Percentiles rank a stretch among this genome's conserved stretches.
These are phyloP conservation scores for Armadillidium nasatum DNA, from an alignment of 1,140 invertebrate genomes.

Conservation along the genomic window DNA sequence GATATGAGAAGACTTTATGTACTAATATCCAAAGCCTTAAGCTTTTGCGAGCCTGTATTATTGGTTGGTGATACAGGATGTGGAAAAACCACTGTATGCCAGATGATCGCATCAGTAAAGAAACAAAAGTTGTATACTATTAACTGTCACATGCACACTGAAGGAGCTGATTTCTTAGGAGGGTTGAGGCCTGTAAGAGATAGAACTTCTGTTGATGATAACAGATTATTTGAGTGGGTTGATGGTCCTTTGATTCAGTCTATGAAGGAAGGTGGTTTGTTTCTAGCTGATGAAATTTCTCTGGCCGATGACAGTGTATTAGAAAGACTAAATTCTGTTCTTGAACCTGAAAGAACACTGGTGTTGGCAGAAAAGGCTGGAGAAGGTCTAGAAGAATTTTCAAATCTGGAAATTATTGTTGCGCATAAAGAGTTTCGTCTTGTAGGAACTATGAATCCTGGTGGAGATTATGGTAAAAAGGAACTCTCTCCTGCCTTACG, in stretches of 20 bases:
- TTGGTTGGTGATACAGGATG: constrained; percentile 97
- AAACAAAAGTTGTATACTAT: constrained; percentile 66
- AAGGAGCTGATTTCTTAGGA: constrained; percentile 95
- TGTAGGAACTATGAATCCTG: constrained; percentile 99
- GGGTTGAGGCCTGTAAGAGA: constrained; percentile 84
- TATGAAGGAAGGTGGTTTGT: constrained; percentile 80
- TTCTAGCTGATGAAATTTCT: constrained; percentile 98
- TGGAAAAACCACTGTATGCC: constrained; percentile 96
- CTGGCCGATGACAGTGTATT: constrained; percentile 97
- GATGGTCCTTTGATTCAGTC: constrained; percentile 91
- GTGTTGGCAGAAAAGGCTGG: constrained; percentile 82
- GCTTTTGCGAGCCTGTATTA: constrained; percentile 89
- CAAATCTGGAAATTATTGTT: constrained; percentile 42
- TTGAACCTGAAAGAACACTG: constrained; percentile 84
- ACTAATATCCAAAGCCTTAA: constrained; percentile 78
- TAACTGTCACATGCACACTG: constrained; percentile 98
- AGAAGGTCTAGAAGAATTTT: constrained; percentile 22
- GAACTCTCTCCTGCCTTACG: constrained; percentile 95
- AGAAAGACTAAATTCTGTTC: constrained; percentile 91
- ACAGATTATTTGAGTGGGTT: constrained; percentile 87
- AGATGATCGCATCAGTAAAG: constrained; percentile 70
- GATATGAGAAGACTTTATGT: constrained; percentile 86
- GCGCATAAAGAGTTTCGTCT: constrained; percentile 81
- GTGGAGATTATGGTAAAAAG: constrained; percentile 99
- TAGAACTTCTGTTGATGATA: constrained; percentile 49